These are phyloP conservation scores for Melipona quadrifasciata DNA, from an alignment of 1,140 invertebrate species.

Conservation along the genomic window DNA sequence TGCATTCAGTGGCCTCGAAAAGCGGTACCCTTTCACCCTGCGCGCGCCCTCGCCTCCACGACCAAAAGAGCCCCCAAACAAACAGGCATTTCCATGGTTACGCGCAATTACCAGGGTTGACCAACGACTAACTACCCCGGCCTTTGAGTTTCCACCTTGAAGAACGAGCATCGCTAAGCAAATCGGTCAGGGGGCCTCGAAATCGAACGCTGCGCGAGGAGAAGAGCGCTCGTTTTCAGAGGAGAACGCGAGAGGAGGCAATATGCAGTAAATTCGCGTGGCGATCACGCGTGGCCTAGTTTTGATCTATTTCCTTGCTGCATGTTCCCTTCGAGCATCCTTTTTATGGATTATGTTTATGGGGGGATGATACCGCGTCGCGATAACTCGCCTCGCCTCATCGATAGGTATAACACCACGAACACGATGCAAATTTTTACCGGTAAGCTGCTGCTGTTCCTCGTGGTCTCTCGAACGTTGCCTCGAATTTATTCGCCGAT, in stretches of 20 bases:
- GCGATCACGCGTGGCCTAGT: slow-evolving; percentile 53
- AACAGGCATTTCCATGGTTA: slow-evolving; percentile 77
- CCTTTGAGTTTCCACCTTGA: slow-evolving; percentile 70
- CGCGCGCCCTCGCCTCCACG: slow-evolving; percentile 49
- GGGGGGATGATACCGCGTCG: slow-evolving; percentile 11
- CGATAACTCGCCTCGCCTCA: background rate
- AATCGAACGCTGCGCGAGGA: slow-evolving; percentile 43
- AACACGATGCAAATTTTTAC: slow-evolving; percentile 55
- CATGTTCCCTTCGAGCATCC: slow-evolving; percentile 29
- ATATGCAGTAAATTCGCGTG: slow-evolving; percentile 72
- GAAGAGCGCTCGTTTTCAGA: background rate
- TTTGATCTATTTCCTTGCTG: slow-evolving; percentile 62
- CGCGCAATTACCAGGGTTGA: slow-evolving; percentile 71
- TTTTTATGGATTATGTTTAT: slow-evolving; percentile 72
- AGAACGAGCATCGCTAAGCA: slow-evolving; percentile 60
- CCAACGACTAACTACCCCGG: slow-evolving; percentile 67
- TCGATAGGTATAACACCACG: background rate
- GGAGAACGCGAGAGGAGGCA: slow-evolving; percentile 42
- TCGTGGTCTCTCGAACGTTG: background rate
- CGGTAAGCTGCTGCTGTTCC: background rate
- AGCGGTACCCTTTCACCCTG: slow-evolving; percentile 61
- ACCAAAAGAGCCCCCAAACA: slow-evolving; percentile 72
- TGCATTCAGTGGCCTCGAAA: slow-evolving; percentile 70
- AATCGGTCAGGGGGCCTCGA: slow-evolving; percentile 63
- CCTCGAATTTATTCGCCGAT: slow-evolving; percentile 24